phyloP scores from a whole-genome alignment of 2,113 vertebrate genomes.

The Struthio camelus region DNA sequence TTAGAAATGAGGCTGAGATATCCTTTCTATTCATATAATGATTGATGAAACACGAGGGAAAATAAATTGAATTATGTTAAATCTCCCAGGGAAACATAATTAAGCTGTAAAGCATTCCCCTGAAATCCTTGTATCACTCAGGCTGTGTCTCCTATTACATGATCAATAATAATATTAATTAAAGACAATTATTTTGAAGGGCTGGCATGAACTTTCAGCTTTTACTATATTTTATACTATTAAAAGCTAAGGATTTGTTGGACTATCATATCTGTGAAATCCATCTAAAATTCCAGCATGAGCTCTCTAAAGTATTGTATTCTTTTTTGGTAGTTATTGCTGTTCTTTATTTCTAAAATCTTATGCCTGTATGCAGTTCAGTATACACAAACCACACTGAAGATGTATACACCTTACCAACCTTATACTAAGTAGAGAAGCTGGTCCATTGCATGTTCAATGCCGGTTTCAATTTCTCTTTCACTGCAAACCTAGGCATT shows the following conservation, averaged over 20 bases:
- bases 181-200: conserved; percentile 78
- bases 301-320: neutral
- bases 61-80: conserved; percentile 80
- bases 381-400: neutral
- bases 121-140: conserved; percentile 73
- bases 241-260: conserved; percentile 31
- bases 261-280: neutral
- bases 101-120: conserved; percentile 77
- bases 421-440: neutral
- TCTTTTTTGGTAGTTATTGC: neutral
- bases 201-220: conserved; percentile 57
- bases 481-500: neutral
- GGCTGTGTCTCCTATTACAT: conserved; percentile 71
- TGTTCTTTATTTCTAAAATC: neutral
- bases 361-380: neutral
- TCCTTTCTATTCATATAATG: conserved; percentile 66
- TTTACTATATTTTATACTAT: conserved; percentile 56
- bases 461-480: neutral
- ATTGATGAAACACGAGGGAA: conserved; percentile 77
- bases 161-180: conserved; percentile 83
- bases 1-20: conserved; percentile 60
- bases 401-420: neutral
- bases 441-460: neutral
- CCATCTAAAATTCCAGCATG: neutral
- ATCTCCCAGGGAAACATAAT: conserved; percentile 80